Base-by-base conservation (phyloP, 2,888 invertebrate species). In the Abscondita cerata region DNA sequence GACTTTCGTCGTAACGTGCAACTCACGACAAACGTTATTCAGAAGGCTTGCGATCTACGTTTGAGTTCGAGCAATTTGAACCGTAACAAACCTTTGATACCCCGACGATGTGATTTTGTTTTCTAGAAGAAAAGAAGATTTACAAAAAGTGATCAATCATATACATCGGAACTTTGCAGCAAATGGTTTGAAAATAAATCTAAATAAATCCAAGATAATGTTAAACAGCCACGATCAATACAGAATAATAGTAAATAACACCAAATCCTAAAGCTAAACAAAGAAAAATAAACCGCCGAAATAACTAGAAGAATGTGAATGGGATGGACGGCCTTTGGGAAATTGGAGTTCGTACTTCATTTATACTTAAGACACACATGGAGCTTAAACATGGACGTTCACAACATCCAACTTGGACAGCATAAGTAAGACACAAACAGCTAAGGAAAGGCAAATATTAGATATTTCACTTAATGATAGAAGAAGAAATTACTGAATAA, bases 341-440 rank as follows among this genome's bases (percentile, higher is more conserved):
- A n/a, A n/a, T n/a, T n/a, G n/a, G n/a, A n/a, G n/a, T n/a, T n/a
- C n/a, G n/a, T n/a, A n/a, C n/a, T 25, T 4, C 25, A 2, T 25
- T 25, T 25, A 25, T 6, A 25, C 25, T 46, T 46, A 46, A 2
- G 33, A 13, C 13, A 31, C 31, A 48, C 15, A 48, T 20, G 12
- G 48, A 48, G 48, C 48, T 48, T 31, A 48, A 48, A 48, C 33
- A 48, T 25, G 16, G 31, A 48, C 33, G 13, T 48, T 48, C 48
- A 48, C 33, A 5, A 15, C 11, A 48, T 48, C 33, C 25, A 48
- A 48, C 33, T 5, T 48, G 15, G 48, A 48, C 15, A 48, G 31
- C 3, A 48, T 48, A 48, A 48, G 33, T 13, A 33, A 48, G 13
- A 31, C 15, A 12, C 48, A 31, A n/a, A 48, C 8, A 48, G 15